Conservation (phyloP, 1,140 invertebrate species). For the Arctopsyche grandis region DNA sequence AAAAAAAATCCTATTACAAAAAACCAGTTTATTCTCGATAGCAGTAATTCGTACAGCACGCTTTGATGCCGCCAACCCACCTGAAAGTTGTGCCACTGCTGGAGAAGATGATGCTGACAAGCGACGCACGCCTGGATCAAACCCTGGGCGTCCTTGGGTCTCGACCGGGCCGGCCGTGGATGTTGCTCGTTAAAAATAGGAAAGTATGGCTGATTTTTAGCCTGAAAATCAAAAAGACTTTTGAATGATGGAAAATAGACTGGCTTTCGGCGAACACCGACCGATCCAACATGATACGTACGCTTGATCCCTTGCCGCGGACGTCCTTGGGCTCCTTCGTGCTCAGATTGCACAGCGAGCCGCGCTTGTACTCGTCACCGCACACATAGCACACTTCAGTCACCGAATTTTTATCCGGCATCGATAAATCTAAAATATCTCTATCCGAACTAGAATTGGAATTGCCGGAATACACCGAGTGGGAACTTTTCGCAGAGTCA, state of each 20-base stretch:
- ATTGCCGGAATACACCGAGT: conserved; percentile 64
- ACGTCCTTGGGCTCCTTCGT: conserved; percentile 68
- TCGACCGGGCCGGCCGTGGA: conserved; percentile 81
- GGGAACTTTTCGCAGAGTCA: conserved; percentile 60
- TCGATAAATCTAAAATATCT: conserved; percentile 86
- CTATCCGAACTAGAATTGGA: conserved; percentile 65
- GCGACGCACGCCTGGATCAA: conserved; percentile 81
- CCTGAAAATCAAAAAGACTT: conserved; percentile 50
- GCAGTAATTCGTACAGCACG: neutral
- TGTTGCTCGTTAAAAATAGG: conserved; percentile 83
- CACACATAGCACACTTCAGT: conserved; percentile 91
- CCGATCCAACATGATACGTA: neutral
- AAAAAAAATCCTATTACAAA: neutral
- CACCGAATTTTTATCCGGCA: conserved; percentile 90
- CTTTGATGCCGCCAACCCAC: conserved; percentile 64
- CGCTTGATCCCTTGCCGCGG: conserved; percentile 48
- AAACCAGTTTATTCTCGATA: neutral
- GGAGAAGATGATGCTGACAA: conserved; percentile 82
- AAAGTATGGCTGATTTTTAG: conserved; percentile 78
- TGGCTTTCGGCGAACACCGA: neutral
- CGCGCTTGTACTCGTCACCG: conserved; percentile 85
- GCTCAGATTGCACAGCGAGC: conserved; percentile 74
- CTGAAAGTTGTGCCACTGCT: conserved; percentile 83
- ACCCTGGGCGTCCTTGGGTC: conserved; percentile 85
- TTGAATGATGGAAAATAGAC: neutral